A percentile compares a stretch with the other conserved stretches of the same genome.
Conservation (phyloP, 2,888 invertebrate species). For the Amiota mariae region DNA sequence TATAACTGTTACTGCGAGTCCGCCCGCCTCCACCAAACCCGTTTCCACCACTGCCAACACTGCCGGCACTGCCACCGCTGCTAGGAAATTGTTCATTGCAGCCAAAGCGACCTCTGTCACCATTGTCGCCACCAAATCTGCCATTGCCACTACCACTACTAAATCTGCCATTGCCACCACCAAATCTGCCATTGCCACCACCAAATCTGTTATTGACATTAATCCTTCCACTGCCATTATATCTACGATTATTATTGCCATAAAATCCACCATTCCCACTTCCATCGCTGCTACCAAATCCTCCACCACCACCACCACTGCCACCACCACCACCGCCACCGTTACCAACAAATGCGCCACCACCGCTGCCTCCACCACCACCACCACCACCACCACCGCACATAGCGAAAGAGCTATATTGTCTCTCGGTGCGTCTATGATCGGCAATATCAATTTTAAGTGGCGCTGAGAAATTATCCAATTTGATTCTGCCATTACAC, state of each 20-base stretch:
- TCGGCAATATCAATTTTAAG: conserved; percentile 91
- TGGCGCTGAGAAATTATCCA: conserved; percentile 79
- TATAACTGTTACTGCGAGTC: conserved; percentile 61
- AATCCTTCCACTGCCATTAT: conserved; percentile 70
- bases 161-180: too few relatives aligned
- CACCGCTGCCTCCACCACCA: background rate
- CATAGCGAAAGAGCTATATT: conserved; percentile 48
- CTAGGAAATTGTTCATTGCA: conserved; percentile 53
- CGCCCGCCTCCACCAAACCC: conserved; percentile 59
- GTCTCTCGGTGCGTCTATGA: conserved; percentile 82
- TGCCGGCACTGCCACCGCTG: conserved; percentile 49
- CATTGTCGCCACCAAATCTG: too few relatives aligned
- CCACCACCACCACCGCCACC: background rate
- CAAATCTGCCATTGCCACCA: too few relatives aligned
- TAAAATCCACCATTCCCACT: background rate
- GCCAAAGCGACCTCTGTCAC: conserved; percentile 72
- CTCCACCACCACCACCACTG: background rate
- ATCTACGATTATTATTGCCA: conserved; percentile 35
- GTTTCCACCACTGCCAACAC: conserved; percentile 43
- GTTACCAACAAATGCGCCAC: background rate
- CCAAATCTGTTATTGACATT: too few relatives aligned
- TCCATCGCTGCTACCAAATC: background rate
- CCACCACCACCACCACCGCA: background rate
- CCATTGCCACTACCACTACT: too few relatives aligned
- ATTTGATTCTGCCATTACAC: conserved; percentile 84